phyloP scores from a whole-genome alignment of 2,113 vertebrate genomes.

The Morone chrysops region DNA sequence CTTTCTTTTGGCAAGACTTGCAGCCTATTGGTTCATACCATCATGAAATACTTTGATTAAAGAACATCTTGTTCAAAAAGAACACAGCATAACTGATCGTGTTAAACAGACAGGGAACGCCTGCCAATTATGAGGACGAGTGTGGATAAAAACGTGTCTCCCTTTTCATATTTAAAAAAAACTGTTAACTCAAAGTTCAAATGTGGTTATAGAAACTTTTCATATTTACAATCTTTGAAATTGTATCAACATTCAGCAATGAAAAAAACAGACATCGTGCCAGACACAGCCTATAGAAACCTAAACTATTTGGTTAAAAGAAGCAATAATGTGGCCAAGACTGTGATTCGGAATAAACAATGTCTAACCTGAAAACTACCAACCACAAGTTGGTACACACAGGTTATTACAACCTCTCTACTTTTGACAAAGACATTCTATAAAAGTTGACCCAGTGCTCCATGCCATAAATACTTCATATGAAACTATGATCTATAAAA shows the following conservation, averaged over 20 bases:
- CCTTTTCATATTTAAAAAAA: background rate
- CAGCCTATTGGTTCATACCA: background rate
- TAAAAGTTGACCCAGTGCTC: background rate
- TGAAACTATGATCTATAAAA: background rate
- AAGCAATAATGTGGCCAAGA: background rate
- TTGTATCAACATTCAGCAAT: background rate
- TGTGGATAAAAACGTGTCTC: background rate
- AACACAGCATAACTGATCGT: background rate
- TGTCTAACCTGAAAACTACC: background rate
- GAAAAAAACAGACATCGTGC: background rate
- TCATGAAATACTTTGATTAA: slow-evolving; percentile 29
- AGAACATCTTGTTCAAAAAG: slow-evolving; percentile 37
- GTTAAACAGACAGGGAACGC: slow-evolving; percentile 2
- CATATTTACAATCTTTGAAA: background rate
- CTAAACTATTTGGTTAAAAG: background rate
- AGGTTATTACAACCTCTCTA: too few species aligned
- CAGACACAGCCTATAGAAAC: background rate
- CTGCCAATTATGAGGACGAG: slow-evolving; percentile 13
- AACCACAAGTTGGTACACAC: background rate
- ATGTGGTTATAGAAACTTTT: slow-evolving; percentile 3
- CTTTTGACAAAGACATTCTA: background rate
- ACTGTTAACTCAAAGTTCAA: background rate
- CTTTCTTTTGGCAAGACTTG: slow-evolving; percentile 27
- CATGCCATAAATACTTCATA: too few species aligned
- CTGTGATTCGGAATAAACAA: background rate